These are phyloP conservation scores for Aphelenchoides besseyi DNA, from an alignment of 1,140 invertebrate species.

Conservation along the genomic window DNA sequence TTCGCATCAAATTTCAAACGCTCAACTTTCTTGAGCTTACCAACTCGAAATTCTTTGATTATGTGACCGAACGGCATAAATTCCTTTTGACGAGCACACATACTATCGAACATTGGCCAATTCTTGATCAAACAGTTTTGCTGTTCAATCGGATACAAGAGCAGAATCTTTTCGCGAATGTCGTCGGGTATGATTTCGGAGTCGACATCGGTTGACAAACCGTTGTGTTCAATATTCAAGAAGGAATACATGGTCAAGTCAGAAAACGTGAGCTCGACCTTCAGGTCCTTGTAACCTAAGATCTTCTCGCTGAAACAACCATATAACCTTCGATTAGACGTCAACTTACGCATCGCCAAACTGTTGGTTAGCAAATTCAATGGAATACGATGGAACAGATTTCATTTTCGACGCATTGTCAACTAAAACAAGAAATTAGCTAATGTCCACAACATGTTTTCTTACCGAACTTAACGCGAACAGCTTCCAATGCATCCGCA, in stretches of 20 bases:
- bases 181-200: conserved; percentile 28
- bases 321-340: too few species aligned
- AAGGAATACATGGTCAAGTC: conserved; percentile 41
- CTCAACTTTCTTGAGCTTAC: too few species aligned
- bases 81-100: conserved; percentile 28
- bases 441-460: not conserved
- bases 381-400: conserved; percentile 11
- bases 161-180: conserved; percentile 35
- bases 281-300: conserved; percentile 48
- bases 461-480: conserved; percentile 44
- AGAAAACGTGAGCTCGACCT: conserved; percentile 32
- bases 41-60: conserved; percentile 33
- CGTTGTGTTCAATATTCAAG: conserved; percentile 27
- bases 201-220: not conserved
- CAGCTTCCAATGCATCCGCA: conserved; percentile 37
- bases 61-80: conserved; percentile 38
- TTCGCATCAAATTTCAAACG: too few species aligned
- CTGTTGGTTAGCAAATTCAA: conserved; percentile 52
- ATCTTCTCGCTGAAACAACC: conserved; percentile 48
- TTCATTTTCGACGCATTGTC: conserved; percentile 25
- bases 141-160: conserved; percentile 35
- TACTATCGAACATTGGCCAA: conserved; percentile 29
- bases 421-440: conserved; percentile 29
- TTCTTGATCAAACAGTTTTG: conserved; percentile 30
- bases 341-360: conserved; percentile 38